Percentiles rank a stretch among this genome's conserved stretches.
Evolutionary conservation across 1,140 invertebrate genomes (phyloP).

Genomic region (Samia ricini): DNA sequence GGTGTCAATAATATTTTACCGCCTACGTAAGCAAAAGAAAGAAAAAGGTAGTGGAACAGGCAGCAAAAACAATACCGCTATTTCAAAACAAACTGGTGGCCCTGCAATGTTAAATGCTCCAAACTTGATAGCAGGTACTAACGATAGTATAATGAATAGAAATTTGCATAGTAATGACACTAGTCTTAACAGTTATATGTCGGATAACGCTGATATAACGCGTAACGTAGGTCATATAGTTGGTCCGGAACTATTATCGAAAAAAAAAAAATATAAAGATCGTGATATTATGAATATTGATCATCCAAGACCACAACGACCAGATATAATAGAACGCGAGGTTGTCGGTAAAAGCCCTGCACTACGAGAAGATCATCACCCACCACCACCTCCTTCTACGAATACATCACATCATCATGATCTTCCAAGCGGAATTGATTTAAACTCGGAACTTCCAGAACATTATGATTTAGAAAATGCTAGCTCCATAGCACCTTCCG

Average conservation of each 20-base stretch:
- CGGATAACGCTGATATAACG: conserved; percentile 83
- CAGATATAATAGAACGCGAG: conserved; percentile 95
- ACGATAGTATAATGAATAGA: conserved; percentile 79
- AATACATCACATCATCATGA: conserved; percentile 83
- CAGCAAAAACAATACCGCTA: conserved; percentile 77
- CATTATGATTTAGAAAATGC: conserved; percentile 98
- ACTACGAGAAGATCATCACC: conserved; percentile 86
- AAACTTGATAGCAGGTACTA: conserved; percentile 77
- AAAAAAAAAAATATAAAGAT: conserved; percentile 94
- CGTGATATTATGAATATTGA: conserved; percentile 85
- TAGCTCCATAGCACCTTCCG: conserved; percentile 97
- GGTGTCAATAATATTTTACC: conserved; percentile 93
- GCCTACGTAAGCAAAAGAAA: conserved; percentile 89
- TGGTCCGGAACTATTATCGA: conserved; percentile 88
- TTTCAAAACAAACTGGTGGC: conserved; percentile 83
- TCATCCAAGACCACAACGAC: conserved; percentile 85
- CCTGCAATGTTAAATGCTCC: conserved; percentile 76
- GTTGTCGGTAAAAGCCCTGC: conserved; percentile 89
- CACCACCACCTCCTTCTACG: conserved; percentile 82
- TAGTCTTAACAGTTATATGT: conserved; percentile 80
- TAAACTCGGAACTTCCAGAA: conserved; percentile 92
- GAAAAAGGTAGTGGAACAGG: conserved; percentile 84
- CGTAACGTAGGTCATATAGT: conserved; percentile 84
- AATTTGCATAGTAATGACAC: conserved; percentile 78
- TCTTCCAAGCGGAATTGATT: conserved; percentile 80